Conservation (phyloP, 1,140 invertebrate species). For the Rhagoletis zephyria region DNA sequence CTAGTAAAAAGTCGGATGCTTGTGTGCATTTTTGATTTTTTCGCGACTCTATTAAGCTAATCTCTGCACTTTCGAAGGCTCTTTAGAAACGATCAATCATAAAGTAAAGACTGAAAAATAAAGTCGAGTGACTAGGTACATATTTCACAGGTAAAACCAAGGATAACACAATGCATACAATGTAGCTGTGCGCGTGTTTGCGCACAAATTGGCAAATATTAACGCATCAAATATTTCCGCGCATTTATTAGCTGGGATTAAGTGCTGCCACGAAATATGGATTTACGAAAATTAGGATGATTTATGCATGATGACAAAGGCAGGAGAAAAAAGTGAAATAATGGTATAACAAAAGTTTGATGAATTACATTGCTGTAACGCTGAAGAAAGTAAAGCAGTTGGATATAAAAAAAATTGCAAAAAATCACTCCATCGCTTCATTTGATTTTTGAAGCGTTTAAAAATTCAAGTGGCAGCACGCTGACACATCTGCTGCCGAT, state of each 20-base stretch:
- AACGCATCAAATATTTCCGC: too few species aligned
- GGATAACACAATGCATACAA: not conserved
- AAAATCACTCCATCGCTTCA: too few species aligned
- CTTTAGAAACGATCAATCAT: not conserved
- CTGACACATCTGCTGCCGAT: not conserved
- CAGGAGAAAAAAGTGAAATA: too few species aligned
- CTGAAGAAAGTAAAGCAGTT: too few species aligned
- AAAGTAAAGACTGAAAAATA: not conserved
- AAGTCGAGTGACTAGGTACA: not conserved
- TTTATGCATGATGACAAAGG: too few species aligned
- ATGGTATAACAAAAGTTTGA: too few species aligned
- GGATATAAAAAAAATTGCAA: too few species aligned
- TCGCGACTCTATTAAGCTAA: not conserved
- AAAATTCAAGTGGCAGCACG: not conserved
- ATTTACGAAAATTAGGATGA: too few species aligned
- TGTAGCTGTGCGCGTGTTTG: not conserved
- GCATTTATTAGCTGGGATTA: too few species aligned
- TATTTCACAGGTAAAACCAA: constrained; percentile 13
- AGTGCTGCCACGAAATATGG: too few species aligned
- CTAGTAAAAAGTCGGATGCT: not conserved
- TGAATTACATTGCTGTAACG: too few species aligned
- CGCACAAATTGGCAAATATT: not conserved
- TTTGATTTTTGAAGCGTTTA: too few species aligned
- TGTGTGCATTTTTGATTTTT: not conserved
- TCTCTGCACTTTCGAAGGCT: not conserved